phyloP scores from a whole-genome alignment of 1,140 invertebrate species.

The Drosophila burlai region DNA sequence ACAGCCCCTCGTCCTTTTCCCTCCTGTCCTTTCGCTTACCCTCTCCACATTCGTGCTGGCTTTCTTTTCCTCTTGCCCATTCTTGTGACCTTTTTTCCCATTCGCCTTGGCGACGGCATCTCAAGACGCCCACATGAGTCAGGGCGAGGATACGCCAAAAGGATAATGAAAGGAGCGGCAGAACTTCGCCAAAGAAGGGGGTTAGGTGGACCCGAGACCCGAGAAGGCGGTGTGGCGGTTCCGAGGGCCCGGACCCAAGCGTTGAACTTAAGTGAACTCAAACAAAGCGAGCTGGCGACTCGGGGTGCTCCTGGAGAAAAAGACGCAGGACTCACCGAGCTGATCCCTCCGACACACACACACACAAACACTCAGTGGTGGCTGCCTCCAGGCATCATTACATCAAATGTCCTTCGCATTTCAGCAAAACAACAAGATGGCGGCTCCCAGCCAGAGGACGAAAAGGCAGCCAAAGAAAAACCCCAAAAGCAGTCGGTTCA shows the following conservation, averaged over 20 bases:
- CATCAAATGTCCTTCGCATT: constrained; percentile 84
- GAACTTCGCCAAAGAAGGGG: constrained; percentile 61
- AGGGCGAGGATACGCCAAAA: constrained; percentile 77
- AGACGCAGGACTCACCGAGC: constrained; percentile 55
- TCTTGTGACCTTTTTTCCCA: constrained; percentile 43
- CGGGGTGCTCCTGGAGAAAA: constrained; percentile 57
- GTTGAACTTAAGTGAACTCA: constrained; percentile 84
- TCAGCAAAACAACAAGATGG: constrained; percentile 83
- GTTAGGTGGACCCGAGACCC: constrained; percentile 20
- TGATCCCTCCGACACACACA: constrained; percentile 52
- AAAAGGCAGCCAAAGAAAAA: constrained; percentile 72
- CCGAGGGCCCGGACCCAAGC: constrained; percentile 60
- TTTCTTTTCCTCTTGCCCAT: constrained; percentile 16
- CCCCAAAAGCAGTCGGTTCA: constrained; percentile 58
- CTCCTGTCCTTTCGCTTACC: constrained; percentile 11
- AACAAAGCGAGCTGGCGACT: constrained; percentile 76
- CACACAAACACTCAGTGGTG: constrained; percentile 50
- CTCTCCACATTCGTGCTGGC: constrained; percentile 12
- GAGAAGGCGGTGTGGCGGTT: constrained; percentile 15
- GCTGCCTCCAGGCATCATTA: constrained; percentile 83
- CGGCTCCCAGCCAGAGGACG: constrained; percentile 62
- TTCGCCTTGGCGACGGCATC: constrained; percentile 60
- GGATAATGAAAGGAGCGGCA: constrained; percentile 80
- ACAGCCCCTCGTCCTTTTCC: constrained; percentile 14
- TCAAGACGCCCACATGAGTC: constrained; percentile 82